These are phyloP conservation scores for Rhynchotus rufescens DNA, from an alignment of 2,797 vertebrate species.

Conservation along the genomic window DNA sequence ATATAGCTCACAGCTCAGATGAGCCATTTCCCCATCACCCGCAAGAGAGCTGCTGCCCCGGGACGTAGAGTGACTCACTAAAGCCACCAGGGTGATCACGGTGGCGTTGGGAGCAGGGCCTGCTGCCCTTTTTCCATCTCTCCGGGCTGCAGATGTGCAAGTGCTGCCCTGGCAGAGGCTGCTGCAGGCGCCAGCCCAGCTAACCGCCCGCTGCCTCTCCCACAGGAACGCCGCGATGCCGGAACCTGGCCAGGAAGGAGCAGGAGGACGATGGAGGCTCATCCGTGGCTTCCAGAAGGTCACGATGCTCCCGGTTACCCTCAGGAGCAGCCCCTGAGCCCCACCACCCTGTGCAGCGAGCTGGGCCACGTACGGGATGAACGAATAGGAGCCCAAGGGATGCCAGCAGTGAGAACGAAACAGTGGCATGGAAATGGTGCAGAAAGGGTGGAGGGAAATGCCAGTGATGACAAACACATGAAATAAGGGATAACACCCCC, in stretches of 20 bases:
- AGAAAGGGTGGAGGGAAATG: background rate
- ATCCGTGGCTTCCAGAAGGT: fast-evolving
- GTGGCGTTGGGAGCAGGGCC: background rate
- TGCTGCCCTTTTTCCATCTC: background rate
- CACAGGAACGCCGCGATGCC: no score
- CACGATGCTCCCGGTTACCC: background rate
- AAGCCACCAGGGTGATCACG: background rate
- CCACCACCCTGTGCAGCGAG: background rate
- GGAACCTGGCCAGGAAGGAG: background rate
- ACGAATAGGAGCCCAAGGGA: background rate
- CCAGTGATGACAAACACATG: background rate
- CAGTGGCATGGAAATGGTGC: fast-evolving
- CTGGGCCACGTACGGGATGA: background rate
- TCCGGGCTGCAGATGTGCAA: background rate
- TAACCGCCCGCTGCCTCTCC: background rate
- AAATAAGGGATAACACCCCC: background rate
- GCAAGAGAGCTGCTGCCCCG: fast-evolving
- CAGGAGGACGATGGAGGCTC: background rate
- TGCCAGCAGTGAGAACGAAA: background rate
- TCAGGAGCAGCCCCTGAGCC: background rate
- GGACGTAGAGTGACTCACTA: background rate
- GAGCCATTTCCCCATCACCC: background rate
- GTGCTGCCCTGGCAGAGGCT: background rate
- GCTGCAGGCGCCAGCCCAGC: background rate
- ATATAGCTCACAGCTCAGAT: background rate